Evolutionary conservation across 2,113 vertebrate species (phyloP).

Genomic region (Rhabdornis inornatus): DNA sequence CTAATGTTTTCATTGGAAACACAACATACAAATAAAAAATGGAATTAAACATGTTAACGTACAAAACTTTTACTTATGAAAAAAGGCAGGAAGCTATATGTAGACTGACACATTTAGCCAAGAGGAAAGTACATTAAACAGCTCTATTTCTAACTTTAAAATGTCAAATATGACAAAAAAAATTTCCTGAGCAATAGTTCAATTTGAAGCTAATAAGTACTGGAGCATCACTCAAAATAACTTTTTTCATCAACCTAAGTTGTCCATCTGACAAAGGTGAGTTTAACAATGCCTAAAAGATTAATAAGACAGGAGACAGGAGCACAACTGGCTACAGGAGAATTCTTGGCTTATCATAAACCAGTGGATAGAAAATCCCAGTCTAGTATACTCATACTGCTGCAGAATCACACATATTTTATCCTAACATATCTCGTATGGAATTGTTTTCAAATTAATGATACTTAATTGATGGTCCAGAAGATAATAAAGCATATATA

Average conservation of each 20-base stretch:
- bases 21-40: neutral
- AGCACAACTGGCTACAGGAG: neutral
- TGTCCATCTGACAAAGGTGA: neutral
- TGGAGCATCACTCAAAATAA: neutral
- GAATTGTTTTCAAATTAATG: neutral
- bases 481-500: neutral
- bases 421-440: rapidly evolving
- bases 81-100: neutral
- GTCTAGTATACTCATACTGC: neutral
- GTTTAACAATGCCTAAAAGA: neutral
- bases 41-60: neutral
- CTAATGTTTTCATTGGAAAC: neutral
- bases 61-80: neutral
- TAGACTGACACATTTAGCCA: neutral
- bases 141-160: neutral
- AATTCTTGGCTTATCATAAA: neutral
- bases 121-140: neutral
- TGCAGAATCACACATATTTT: neutral
- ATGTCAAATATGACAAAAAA: neutral
- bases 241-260: neutral
- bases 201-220: neutral
- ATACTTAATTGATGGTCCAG: neutral
- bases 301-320: neutral
- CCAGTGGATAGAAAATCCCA: neutral
- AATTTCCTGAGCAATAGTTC: neutral